Base-by-base conservation (phyloP, 2,888 invertebrate genomes). In the Eupithecia subfuscata region DNA sequence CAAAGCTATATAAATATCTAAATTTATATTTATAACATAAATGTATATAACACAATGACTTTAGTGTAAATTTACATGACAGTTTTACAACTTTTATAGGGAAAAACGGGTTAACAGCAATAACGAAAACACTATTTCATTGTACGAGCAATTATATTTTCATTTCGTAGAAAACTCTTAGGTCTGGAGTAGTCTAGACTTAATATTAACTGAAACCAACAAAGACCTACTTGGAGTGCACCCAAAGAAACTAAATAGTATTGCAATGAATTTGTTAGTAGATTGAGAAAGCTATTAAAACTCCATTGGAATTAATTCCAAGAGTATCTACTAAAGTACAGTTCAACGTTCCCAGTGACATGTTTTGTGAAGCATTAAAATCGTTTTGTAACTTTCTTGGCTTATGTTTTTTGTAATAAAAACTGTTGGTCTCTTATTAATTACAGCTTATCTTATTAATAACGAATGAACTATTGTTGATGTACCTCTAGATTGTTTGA, bases 251-350 rank as follows among this genome's bases (percentile, higher is more conserved):
- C 25, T 56, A 18, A 69, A 69, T 43, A 70, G 40, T 60, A 48
- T 56, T 43, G n/a, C 40, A 75, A 67, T 70, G 56, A 60, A 48
- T 72, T 37, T 22, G 34, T 72, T 40, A 72, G 52, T 22, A 45
- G 63, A 63, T 45, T 63, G 63, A 60, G 56, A 70, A 60, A 70
- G 70, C 70, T 60, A 48, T 70, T 70, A 70, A 8, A 12, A 22
- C 25, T 48, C 34, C 48, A 16, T 64, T 65, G 52, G 6, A 67
- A 67, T 48, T 72, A 64, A 72, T 71, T 71, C 34, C 30, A 34
- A 22, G 64, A 45, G 22, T 63, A 63, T 30, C 37, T 63, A 64
- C 40, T 45, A 37, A 16, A 9, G 25, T 12, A 63, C 40, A 37
- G 37, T 43, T 70, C 56, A 70, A n/a, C 37, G 18, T 34, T 34